phyloP scores from a whole-genome alignment of 2,113 vertebrate species.

The Ctenodactylus gundi region DNA sequence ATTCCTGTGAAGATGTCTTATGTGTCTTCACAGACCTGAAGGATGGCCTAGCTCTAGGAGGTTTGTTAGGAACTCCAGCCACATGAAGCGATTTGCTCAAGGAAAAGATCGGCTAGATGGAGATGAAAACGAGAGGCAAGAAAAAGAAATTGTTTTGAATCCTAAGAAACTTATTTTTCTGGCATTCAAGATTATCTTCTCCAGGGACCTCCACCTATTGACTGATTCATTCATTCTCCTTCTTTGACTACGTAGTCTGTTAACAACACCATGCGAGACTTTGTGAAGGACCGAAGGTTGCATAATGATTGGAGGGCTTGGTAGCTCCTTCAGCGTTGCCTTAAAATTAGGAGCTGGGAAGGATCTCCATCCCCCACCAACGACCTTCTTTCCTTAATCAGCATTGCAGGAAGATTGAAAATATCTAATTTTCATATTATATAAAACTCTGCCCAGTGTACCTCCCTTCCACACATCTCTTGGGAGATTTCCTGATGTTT shows the following conservation, averaged over 20 bases:
- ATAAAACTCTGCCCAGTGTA: neutral
- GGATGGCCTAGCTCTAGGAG: neutral
- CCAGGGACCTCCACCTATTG: neutral
- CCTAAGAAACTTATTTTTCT: neutral
- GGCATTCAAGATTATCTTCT: neutral
- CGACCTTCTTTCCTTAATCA: neutral
- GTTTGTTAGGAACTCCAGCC: neutral
- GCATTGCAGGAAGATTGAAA: neutral
- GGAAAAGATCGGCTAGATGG: neutral
- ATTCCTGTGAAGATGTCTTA: neutral
- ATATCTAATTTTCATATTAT: neutral
- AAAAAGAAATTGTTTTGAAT: neutral
- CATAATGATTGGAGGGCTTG: neutral
- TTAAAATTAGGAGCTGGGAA: neutral
- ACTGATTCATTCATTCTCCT: neutral
- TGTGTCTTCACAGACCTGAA: neutral
- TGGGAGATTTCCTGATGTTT: neutral
- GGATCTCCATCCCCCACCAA: neutral
- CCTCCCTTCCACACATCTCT: neutral
- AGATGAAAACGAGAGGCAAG: neutral
- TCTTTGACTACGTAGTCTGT: neutral
- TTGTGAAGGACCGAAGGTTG: neutral
- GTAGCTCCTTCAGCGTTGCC: neutral
- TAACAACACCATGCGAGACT: neutral
- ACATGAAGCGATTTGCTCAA: neutral